Conservation (phyloP, 2,888 invertebrate genomes). For the Stenotaenia linearis region DNA sequence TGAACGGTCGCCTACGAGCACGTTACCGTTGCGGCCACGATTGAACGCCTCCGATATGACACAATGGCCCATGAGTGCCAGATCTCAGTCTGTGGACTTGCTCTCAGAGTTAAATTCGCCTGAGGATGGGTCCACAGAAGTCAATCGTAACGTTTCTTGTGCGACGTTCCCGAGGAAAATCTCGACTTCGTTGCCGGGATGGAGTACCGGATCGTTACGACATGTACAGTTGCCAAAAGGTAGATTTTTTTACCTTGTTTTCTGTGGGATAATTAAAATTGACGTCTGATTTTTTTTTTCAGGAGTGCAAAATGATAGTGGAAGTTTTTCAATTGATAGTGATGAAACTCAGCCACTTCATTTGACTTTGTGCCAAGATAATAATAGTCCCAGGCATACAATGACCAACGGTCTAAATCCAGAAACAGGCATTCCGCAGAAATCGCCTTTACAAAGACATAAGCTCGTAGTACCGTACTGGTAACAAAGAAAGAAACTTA, state of each 20-base stretch:
- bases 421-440: conserved; percentile 24
- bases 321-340: conserved; percentile 37
- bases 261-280: not conserved
- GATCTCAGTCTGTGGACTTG: conserved; percentile 32
- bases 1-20: conserved; percentile 32
- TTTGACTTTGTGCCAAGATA: not conserved
- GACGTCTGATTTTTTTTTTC: conserved; percentile 12
- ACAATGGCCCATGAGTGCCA: conserved; percentile 14
- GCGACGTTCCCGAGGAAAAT: conserved; percentile 36
- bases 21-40: not conserved
- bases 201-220: conserved; percentile 32
- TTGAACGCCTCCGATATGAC: conserved; percentile 11
- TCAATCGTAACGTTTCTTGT: conserved; percentile 21
- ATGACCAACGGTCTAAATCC: not conserved
- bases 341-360: conserved; percentile 31
- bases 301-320: conserved; percentile 37
- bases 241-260: not conserved
- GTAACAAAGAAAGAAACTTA: not conserved
- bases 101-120: conserved; percentile 28
- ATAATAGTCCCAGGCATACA: not conserved
- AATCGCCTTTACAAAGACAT: conserved; percentile 22
- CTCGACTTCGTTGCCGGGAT: conserved; percentile 21
- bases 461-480: not conserved
- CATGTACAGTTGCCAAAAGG: conserved; percentile 34
- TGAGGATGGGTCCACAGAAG: not conserved